phyloP scores from a whole-genome alignment of 2,797 vertebrate species.

The Ciconia nigra region DNA sequence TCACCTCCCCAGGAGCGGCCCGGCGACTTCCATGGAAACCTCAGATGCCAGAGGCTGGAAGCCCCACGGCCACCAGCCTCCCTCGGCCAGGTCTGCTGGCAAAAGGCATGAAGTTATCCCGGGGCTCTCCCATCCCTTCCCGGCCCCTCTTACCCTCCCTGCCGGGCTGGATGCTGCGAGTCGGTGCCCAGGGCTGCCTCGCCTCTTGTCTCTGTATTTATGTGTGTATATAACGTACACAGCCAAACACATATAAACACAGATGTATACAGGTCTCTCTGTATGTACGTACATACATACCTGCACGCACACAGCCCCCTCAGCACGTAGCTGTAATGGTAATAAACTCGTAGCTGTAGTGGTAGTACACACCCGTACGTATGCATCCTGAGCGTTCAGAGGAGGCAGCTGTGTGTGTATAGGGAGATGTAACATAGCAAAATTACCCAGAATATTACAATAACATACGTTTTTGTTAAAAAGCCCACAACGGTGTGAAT shows the following conservation, averaged over 20 bases:
- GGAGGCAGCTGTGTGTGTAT: neutral
- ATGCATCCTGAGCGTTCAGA: neutral
- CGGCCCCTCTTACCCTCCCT: neutral
- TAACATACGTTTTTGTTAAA: neutral
- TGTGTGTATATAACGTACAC: neutral
- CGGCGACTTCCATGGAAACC: fast-evolving
- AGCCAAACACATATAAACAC: neutral
- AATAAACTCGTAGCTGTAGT: too few species aligned
- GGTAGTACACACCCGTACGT: neutral
- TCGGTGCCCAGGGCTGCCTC: neutral
- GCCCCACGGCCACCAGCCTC: fast-evolving
- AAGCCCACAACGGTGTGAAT: neutral
- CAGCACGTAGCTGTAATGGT: neutral
- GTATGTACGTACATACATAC: neutral
- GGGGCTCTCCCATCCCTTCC: neutral
- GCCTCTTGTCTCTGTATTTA: neutral
- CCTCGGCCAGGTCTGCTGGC: neutral
- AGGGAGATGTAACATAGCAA: neutral
- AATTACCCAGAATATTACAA: neutral
- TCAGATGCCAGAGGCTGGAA: neutral
- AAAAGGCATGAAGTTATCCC: neutral
- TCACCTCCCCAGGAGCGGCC: neutral
- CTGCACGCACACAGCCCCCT: neutral
- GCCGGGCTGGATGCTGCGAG: neutral
- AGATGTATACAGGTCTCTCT: neutral